Base-by-base conservation (phyloP, 2,888 invertebrate genomes). In the Pharmacophagus antenor region DNA sequence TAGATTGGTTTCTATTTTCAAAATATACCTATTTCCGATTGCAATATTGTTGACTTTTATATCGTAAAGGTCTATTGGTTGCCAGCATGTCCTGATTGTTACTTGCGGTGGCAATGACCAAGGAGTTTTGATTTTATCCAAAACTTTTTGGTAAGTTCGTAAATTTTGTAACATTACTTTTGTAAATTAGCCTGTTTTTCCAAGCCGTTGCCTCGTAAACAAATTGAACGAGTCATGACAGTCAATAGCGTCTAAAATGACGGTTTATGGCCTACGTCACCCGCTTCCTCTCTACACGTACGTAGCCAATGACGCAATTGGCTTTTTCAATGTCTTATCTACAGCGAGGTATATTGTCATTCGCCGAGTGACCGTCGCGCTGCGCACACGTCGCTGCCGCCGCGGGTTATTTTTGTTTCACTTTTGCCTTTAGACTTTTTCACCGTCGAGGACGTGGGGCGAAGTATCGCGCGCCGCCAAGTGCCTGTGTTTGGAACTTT, bases 261-360 rank as follows among this genome's bases (percentile, higher is more conserved):
- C 88, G 87, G 84, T 71, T 77, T 69, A 67, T 62, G 64, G 69
- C 66, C 77, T 79, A 88, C 89, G 89, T 88, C 88, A 88, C 79
- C 74, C 79, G 85, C 74, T 88, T 86, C 87, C 85, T 87, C 85
- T 82, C 82, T 70, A 78, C 80, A 77, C 84, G 88, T 88, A 88
- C 85, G 88, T 88, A 85, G 88, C 80, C 71, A 74, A 85, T 88
- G 89, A 89, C 89, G 89, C 89, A 89, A 88, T 88, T 88, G 87
- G 86, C 85, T 87, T 88, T 89, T 89, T 89, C 89, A 89, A 89
- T 88, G 89, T 88, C 89, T 89, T 89, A 89, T 88, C 88, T 88
- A 83, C 84, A 77, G 79, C 76, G 84, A 84, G 82, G 84, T 84
- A 80, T 86, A 87, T 85, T 87, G 88, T 88, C 89, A 88, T 83